Percentiles rank a stretch among this genome's conserved stretches.
Evolutionary conservation across 1,140 invertebrate species (phyloP).

Genomic region (Drosophila jambulina): DNA sequence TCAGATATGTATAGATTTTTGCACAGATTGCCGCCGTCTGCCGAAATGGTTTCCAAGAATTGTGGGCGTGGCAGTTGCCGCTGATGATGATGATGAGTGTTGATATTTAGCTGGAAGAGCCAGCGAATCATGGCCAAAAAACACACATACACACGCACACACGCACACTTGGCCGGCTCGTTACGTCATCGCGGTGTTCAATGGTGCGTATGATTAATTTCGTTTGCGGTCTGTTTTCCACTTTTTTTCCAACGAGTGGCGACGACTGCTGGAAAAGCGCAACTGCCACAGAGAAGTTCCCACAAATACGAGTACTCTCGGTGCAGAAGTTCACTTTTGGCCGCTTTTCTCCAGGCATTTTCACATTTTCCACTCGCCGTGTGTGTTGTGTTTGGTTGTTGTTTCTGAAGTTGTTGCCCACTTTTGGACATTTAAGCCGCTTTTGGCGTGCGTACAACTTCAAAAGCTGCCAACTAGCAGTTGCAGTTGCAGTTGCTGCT

Average conservation of each 20-base stretch:
- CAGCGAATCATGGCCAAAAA: constrained; percentile 58
- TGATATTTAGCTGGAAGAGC: constrained; percentile 57
- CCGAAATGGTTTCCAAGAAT: constrained; percentile 68
- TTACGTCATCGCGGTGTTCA: constrained; percentile 73
- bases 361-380: constrained; percentile 75
- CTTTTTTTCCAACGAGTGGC: constrained; percentile 10
- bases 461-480: constrained; percentile 65
- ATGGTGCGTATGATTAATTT: constrained; percentile 83
- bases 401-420: constrained; percentile 64
- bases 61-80: constrained; percentile 28
- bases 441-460: constrained; percentile 83
- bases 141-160: not conserved
- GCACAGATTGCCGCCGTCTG: constrained; percentile 58
- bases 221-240: constrained; percentile 41
- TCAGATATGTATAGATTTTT: constrained; percentile 59
- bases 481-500: constrained; percentile 37
- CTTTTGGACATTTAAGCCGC: constrained; percentile 83
- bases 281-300: constrained; percentile 58
- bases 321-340: constrained; percentile 66
- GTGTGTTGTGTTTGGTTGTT: constrained; percentile 43
- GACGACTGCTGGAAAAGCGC: constrained; percentile 24
- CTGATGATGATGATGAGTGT: constrained; percentile 25
- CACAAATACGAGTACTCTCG: constrained; percentile 41
- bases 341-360: constrained; percentile 74
- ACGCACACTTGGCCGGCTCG: constrained; percentile 19